Percentiles rank a stretch among this genome's conserved stretches.
Evolutionary conservation across 1,140 invertebrate genomes (phyloP).

Genomic region (Babylonia areolata): DNA sequence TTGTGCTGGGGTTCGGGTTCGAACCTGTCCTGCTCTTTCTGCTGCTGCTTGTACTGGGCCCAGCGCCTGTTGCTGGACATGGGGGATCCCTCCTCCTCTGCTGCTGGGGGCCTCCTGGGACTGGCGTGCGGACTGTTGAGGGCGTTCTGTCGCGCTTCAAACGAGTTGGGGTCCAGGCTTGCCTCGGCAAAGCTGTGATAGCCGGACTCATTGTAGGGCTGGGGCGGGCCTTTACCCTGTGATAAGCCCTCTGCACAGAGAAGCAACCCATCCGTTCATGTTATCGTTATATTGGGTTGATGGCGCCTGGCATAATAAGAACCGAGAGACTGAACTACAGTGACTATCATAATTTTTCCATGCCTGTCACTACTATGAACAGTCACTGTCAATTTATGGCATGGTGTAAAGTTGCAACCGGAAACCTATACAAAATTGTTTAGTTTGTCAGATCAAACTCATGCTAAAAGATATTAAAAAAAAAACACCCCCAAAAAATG

Average conservation of each 20-base stretch:
- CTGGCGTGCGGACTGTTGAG: conserved; percentile 48
- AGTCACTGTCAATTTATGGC: too few relatives aligned
- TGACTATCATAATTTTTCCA: too few relatives aligned
- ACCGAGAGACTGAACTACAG: too few relatives aligned
- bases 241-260: conserved; percentile 8
- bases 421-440: too few relatives aligned
- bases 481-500: too few relatives aligned
- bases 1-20: conserved; percentile 31
- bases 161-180: conserved; percentile 72
- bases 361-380: too few relatives aligned
- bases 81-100: conserved; percentile 22
- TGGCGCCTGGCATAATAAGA: too few relatives aligned
- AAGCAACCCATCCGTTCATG: too few relatives aligned
- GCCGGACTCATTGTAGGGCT: conserved; percentile 48
- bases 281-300: too few relatives aligned
- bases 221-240: conserved; percentile 36
- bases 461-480: too few relatives aligned
- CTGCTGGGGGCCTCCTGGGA: conserved; percentile 24
- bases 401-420: too few relatives aligned
- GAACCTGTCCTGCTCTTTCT: conserved; percentile 33
- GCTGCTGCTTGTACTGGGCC: conserved; percentile 11
- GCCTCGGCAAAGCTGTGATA: conserved; percentile 52
- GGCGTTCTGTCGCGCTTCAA: conserved; percentile 56
- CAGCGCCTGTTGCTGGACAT: conserved; percentile 8
- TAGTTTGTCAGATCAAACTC: too few relatives aligned